Base-by-base conservation (phyloP, 2,888 invertebrate genomes). In the Polydrusus tereticollis region DNA sequence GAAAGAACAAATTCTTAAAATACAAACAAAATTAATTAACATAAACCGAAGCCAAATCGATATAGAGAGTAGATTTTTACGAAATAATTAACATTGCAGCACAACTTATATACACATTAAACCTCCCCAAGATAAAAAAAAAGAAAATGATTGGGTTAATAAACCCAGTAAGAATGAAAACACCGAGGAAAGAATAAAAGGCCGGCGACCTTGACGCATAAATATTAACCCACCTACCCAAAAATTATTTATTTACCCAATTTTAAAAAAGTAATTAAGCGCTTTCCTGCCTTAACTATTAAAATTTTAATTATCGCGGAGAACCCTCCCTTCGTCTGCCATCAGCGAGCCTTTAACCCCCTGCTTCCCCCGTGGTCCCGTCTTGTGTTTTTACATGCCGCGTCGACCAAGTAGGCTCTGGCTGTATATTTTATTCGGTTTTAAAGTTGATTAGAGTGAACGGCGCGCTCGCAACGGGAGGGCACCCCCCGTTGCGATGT, bases 361-460 rank as follows among this genome's bases (percentile, higher is more conserved):
- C 50, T 59, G 50, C 65, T 41, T 60, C 59, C 70, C 52, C 43
- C 59, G 50, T 65, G 50, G 52, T 65, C 52, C 66, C 47, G 68
- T 70, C 59, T 70, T 71, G 71, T 71, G 71, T 71, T 71, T 71
- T 71, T 71, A 65, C 60, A 60, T 50, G 66, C 71, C 71, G 71
- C 69, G 69, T 69, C 69, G 69, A 63, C 69, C 63, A 65, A 71
- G 65, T 71, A 67, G 58, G 72, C 63, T 62, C 62, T 47, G 65
- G 65, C 69, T 74, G 67, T 75, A 75, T 83, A 85, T 85, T 85
- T 85, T 84, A 85, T 85, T 84, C 85, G 85, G 84, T 83, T 84
- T 84, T 84, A 84, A 84, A 85, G 85, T 85, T 85, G 85, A 85
- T 85, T 85, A 84, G 84, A 85, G 83, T 82, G 84, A 82, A 83